Evolutionary conservation across 2,113 vertebrate genomes (phyloP).

Genomic region (Siniperca knerii): DNA sequence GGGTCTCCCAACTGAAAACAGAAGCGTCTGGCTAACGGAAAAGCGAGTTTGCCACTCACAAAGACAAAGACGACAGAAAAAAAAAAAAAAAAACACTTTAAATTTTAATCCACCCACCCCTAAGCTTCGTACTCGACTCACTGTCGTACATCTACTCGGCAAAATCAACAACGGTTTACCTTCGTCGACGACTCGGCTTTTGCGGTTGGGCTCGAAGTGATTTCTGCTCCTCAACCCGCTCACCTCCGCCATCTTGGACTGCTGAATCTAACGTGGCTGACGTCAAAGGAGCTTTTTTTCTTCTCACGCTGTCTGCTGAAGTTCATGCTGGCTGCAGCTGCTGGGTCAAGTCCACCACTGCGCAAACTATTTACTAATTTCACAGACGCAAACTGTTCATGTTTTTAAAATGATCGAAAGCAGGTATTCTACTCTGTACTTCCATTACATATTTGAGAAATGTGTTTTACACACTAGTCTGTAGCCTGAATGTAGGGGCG

Average conservation of each 20-base stretch:
- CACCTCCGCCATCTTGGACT: slow-evolving; percentile 95
- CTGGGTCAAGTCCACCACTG: not conserved
- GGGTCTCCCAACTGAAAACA: slow-evolving; percentile 50
- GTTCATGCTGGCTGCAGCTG: slow-evolving; percentile 25
- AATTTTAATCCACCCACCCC: not conserved
- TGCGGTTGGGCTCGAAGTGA: slow-evolving; percentile 76
- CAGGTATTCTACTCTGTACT: not conserved
- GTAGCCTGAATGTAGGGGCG: no score
- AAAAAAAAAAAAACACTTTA: not conserved
- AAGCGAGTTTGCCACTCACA: slow-evolving; percentile 41
- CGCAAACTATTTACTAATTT: not conserved
- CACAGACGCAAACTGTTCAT: no score
- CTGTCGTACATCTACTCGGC: not conserved
- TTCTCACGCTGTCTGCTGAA: slow-evolving; percentile 25
- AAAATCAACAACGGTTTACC: slow-evolving; percentile 68
- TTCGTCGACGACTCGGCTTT: slow-evolving; percentile 71
- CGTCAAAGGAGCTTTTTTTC: slow-evolving; percentile 63
- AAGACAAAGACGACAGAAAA: slow-evolving; percentile 24
- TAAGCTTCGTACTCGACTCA: fast-evolving
- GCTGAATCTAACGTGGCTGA: slow-evolving; percentile 80
- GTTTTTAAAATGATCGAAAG: not conserved
- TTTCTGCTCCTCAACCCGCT: slow-evolving; percentile 85
- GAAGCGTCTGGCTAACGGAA: slow-evolving; percentile 58
- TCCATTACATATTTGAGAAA: not conserved
- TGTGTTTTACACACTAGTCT: not conserved